Evolutionary conservation across 2,888 invertebrate genomes (phyloP), one percentile per base, ranked within the genome.

Genomic region (Drosophila lutescens): DNA sequence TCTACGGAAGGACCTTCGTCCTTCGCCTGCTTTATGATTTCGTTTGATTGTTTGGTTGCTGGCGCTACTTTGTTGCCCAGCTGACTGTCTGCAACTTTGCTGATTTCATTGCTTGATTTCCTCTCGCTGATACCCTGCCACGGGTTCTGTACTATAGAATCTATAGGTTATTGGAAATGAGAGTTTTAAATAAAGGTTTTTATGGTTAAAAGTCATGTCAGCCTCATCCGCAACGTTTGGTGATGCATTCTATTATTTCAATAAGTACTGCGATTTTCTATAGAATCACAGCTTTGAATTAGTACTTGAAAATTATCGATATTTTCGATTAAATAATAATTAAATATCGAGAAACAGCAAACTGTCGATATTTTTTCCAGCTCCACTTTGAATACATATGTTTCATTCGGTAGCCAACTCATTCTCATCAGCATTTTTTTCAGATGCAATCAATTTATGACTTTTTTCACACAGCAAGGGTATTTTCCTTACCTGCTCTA

Each of bases 71-170:
- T 51, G 55, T 56, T 59, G 34, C 34, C 69, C 50, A 77, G 67
- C 67, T 86, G 80, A 71, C 71, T 83, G 73, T 78, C 74, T 78
- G 79, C 68, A 87, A 81, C 61, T 74, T 80, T 71, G 63, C 70
- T 80, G 85, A 74, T 81, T 76, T 79, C 79, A 59, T 71, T 70
- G 63, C 62, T 53, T 67, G 68, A 47, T 54, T 63, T 66, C 50
- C 68, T 34, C 55, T 68, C 20, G 9, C 6, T 41, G 32, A 49
- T 63, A 23, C 66, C 17, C 66, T 63, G n/a, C 34, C 30, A 1
- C 10, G 12, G n/a, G 47, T 41, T 49, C 34, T 7, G n/a, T n/a
- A n/a, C n/a, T n/a, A n/a, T n/a, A n/a, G 2, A 23, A 3, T 4
- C 49, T 4, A 49, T 34, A 32, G 32, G 13, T 32, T 15, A 12